Evolutionary conservation across 2,797 vertebrate species (phyloP).

Genomic region (Oceanodroma leucorhoa): DNA sequence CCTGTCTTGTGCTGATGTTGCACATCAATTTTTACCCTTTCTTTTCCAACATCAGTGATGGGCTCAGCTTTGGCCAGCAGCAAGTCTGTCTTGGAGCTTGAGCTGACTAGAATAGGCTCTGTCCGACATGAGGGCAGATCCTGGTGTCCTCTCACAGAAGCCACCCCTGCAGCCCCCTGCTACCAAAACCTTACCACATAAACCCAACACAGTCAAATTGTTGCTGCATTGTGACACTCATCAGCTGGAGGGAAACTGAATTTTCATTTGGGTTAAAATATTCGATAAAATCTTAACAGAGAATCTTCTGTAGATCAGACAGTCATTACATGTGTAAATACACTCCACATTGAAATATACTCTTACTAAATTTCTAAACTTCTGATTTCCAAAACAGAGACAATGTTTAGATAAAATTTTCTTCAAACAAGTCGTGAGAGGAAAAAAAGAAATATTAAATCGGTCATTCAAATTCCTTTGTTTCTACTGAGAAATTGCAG

Average conservation of each 20-base stretch:
- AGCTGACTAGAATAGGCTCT: neutral
- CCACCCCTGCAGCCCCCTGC: rapidly evolving
- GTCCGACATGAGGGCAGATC: neutral
- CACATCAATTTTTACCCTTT: neutral
- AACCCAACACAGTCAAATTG: neutral
- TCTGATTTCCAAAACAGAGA: neutral
- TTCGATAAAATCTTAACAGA: neutral
- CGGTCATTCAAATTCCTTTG: neutral
- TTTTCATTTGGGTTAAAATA: neutral
- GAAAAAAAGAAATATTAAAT: neutral
- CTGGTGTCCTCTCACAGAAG: neutral
- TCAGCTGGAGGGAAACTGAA: neutral
- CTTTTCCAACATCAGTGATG: neutral
- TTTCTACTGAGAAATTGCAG: neutral
- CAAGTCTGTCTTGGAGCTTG: neutral
- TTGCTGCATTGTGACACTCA: rapidly evolving
- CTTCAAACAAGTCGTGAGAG: neutral
- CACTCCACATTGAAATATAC: neutral
- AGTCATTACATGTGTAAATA: neutral
- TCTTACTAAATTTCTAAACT: neutral
- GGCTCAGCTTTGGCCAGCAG: neutral
- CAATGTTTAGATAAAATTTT: neutral
- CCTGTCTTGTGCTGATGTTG: neutral
- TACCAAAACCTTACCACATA: neutral
- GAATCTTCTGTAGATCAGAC: neutral